Base-by-base conservation (phyloP, 2,113 vertebrate species). In the Cephalopholis sonnerati region DNA sequence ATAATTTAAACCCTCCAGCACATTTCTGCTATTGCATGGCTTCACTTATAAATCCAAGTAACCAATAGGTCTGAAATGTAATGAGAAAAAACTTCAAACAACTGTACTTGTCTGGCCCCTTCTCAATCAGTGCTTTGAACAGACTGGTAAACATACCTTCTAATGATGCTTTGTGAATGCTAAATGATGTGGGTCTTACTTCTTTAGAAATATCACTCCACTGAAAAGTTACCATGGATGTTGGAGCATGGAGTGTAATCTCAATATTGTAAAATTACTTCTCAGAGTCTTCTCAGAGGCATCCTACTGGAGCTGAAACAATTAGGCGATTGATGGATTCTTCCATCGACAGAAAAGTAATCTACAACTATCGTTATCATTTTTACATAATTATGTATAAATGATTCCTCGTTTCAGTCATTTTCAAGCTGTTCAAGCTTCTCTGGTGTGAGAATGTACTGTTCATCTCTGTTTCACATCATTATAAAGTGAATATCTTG, bases 1-100 rank as follows among this genome's bases (percentile, higher is more conserved):
- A 74, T 72, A 64, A 84, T 72, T 81, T 7, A 81, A 44, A 74
- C 27, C 65, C 81, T 59, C 17, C 20, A 61, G 66, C 74, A 53
- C 70, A 72, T 71, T 68, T 20, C 24, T 53, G 48, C n/a, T 46
- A 55, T 83, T 86, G 69, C 46, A 53, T 16, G 6, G 39, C 27
- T 68, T 78, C 41, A 29, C 63, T 57, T 59, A 53, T 20, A 36
- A 41, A 68, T 59, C 54, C 15, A 36, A 62, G 79, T 41, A 39
- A 27, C 25, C 32, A 62, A 46, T 7, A 25, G 46, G 50, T 67
- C n/a, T 67, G 27, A 72, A 66, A 54, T 74, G 18, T 50, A 67
- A 67, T 27, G 54, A 68, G 72, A 77, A 67, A n/a, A 44, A 68
- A 68, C 59, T 24, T 68, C 36, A 39, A 62, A 62, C 48, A 53